These are phyloP conservation scores for Brachionus plicatilis DNA, from an alignment of 1,140 invertebrate genomes.

Conservation along the genomic window DNA sequence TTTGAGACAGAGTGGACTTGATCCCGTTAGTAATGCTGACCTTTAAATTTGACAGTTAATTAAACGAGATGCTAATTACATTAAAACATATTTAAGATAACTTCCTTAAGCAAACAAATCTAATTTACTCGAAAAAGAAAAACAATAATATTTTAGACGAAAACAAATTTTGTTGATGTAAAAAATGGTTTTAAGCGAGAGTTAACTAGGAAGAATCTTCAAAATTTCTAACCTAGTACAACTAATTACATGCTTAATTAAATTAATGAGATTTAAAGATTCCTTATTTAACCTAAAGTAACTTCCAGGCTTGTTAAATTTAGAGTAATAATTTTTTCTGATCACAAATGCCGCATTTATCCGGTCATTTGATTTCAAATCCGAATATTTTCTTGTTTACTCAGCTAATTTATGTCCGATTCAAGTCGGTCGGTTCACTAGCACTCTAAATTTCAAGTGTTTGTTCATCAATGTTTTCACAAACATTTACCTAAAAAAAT, in stretches of 20 bases:
- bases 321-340: neutral
- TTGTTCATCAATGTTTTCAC: neutral
- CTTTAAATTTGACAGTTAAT: neutral
- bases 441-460: neutral
- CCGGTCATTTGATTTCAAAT: conserved; percentile 18
- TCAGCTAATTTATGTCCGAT: neutral
- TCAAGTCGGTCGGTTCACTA: neutral
- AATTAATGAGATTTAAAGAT: conserved; percentile 25
- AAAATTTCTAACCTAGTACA: conserved; percentile 1
- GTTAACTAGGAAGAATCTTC: neutral
- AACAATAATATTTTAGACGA: conserved; percentile 6
- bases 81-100: conserved; percentile 15
- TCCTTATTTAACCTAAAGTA: neutral
- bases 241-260: conserved; percentile 30
- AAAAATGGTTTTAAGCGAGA: neutral
- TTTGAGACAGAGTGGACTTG: neutral
- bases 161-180: conserved; percentile 27
- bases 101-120: conserved; percentile 22
- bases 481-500: too few relatives aligned
- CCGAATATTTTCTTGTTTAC: neutral
- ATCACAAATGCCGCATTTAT: neutral
- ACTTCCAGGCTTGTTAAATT: neutral
- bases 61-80: neutral
- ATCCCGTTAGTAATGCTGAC: neutral
- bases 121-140: neutral